Evolutionary conservation across 37 sponge, comb jelly and placozoan genomes (phyloP), one percentile per base, ranked within the genome.

Genomic region (Hormiphora californensis): DNA sequence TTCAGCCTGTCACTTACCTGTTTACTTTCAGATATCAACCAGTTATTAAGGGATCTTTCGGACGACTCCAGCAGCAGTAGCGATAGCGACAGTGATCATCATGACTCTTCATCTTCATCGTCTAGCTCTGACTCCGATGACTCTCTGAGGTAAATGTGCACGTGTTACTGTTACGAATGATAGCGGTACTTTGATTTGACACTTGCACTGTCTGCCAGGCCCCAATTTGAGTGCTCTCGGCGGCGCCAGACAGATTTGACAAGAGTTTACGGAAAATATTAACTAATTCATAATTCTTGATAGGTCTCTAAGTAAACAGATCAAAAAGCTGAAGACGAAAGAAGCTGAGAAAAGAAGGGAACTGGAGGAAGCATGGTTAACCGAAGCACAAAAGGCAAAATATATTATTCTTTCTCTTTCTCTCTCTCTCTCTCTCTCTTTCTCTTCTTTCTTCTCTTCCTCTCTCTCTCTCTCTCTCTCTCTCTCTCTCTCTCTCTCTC

Each of bases 331-430:
- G 17, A 5, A 15, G 3, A 57, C 5, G 7, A 57, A 57, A 15
- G 61, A 57, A 57, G 61, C n/a, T 21, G 30, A 4, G 7, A 57
- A 57, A 12, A 57, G n/a, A 30, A 23, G 61, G 7, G 61, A 57
- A 57, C n/a, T 57, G n/a, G 61, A 57, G 23, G 3, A 15, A 5
- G 30, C 4, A 15, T 28, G n/a, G 7, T 28, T 57, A 5, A 57
- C 61, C 7, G 61, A 57, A 57, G 61, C 61, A 23, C 61, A 57
- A 57, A 57, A 57, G 27, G 61, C n/a, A 57, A 4, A n/a, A n/a
- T n/a, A n/a, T n/a, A n/a, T n/a, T n/a, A n/a, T n/a, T n/a, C n/a
- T n/a, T n/a, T n/a, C n/a, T n/a, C n/a, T n/a, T n/a, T n/a, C n/a
- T n/a, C n/a, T n/a, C n/a, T n/a, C n/a, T n/a, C n/a, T n/a, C n/a